Evolutionary conservation across 30 jellyfish, hydroid and myxozoan genomes (phyloP).

Genomic region (Euphysa ruthae): DNA sequence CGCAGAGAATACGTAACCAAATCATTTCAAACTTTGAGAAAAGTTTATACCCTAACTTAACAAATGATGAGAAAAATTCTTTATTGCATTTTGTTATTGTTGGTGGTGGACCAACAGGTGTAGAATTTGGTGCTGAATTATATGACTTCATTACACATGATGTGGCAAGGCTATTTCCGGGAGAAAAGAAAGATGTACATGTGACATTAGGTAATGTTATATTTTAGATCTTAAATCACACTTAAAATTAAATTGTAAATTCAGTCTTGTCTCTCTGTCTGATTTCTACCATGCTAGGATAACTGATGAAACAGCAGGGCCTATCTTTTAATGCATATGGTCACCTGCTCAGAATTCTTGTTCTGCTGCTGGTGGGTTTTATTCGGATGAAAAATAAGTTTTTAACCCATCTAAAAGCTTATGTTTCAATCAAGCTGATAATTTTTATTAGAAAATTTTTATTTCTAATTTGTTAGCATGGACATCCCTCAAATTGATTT

Average conservation of each 20-base stretch:
- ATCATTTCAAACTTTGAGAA: slow-evolving; percentile 76
- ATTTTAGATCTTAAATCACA: too few relatives aligned
- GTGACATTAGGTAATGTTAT: slow-evolving; percentile 61
- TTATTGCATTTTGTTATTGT: slow-evolving; percentile 86
- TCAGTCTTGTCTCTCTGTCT: too few relatives aligned
- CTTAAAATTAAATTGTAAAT: too few relatives aligned
- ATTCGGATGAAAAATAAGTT: neutral
- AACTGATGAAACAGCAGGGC: too few relatives aligned
- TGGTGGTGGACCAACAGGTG: slow-evolving; percentile 99
- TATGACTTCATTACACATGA: slow-evolving; percentile 93
- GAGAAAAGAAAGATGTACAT: slow-evolving; percentile 60
- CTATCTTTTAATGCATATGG: too few relatives aligned
- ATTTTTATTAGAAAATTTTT: too few relatives aligned
- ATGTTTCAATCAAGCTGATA: too few relatives aligned
- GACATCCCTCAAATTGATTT: too few relatives aligned
- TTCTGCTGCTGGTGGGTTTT: too few relatives aligned
- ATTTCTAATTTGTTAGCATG: too few relatives aligned
- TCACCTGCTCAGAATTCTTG: too few relatives aligned
- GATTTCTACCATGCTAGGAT: too few relatives aligned
- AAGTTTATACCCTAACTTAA: slow-evolving; percentile 58
- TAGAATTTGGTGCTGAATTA: slow-evolving; percentile 96
- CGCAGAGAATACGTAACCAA: slow-evolving; percentile 70
- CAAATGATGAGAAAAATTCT: slow-evolving; percentile 58
- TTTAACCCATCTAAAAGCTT: neutral
- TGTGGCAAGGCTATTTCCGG: slow-evolving; percentile 78